Conservation (phyloP, 2,797 vertebrate genomes). For the Artibeus jamaicensis region DNA sequence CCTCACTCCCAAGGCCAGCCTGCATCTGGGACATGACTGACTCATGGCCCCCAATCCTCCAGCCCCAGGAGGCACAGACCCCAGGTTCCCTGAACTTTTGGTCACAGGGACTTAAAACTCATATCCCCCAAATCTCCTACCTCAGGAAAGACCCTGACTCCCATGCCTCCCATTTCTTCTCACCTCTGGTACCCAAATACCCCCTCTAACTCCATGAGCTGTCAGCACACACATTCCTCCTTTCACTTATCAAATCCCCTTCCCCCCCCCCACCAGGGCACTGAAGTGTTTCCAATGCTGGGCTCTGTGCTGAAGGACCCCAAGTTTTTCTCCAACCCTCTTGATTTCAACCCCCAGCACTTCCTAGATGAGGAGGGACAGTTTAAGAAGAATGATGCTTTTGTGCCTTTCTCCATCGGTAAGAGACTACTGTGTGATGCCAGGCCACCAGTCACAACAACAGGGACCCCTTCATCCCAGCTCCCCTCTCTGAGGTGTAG, state of each 20-base stretch:
- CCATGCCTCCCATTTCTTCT: background rate
- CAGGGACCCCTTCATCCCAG: background rate
- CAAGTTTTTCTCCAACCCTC: conserved; percentile 77
- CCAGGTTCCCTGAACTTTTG: background rate
- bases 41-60: background rate
- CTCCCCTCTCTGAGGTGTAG: background rate
- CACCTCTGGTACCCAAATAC: background rate
- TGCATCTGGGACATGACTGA: background rate
- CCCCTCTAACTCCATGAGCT: background rate
- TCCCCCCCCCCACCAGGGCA: conserved; percentile 45
- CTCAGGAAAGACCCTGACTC: background rate
- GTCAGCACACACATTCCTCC: background rate
- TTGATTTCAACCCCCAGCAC: conserved; percentile 80
- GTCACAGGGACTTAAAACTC: background rate
- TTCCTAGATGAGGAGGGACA: conserved; percentile 80
- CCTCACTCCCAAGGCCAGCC: background rate
- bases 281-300: conserved; percentile 70
- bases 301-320: conserved; percentile 74
- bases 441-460: background rate
- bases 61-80: background rate
- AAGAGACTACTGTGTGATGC: background rate
- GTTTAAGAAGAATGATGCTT: conserved; percentile 82
- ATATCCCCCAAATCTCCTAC: background rate
- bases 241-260: background rate
- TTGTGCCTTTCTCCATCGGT: conserved; percentile 82